Evolutionary conservation across 1,140 invertebrate genomes (phyloP).

Genomic region (Calliopsis andreniformis): DNA sequence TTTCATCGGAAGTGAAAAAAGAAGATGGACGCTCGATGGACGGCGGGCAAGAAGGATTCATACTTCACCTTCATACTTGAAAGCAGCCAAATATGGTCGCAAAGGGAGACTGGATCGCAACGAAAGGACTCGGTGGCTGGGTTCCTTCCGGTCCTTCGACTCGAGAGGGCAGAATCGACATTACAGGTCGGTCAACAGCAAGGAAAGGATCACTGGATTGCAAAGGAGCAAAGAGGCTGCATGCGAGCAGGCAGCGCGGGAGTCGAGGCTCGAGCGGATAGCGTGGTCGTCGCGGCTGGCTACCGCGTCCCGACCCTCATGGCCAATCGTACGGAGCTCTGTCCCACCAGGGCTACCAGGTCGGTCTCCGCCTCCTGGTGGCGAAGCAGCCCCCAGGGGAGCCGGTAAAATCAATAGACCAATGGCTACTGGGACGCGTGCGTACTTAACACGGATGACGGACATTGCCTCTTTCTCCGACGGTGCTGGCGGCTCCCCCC

Average conservation of each 20-base stretch:
- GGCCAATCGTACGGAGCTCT: slow-evolving; percentile 21
- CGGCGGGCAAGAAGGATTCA: too few species aligned
- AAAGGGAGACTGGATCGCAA: too few species aligned
- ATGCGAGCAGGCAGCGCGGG: background rate
- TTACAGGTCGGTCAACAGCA: background rate
- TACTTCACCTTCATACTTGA: too few species aligned
- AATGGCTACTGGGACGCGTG: slow-evolving; percentile 74
- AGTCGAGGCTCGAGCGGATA: slow-evolving; percentile 10
- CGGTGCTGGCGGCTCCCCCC: slow-evolving; percentile 9
- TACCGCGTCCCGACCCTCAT: background rate
- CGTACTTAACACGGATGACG: slow-evolving; percentile 65
- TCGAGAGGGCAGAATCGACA: background rate
- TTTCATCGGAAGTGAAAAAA: too few species aligned
- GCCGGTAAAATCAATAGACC: slow-evolving; percentile 77
- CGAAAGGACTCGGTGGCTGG: background rate
- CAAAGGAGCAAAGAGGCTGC: slow-evolving; percentile 15
- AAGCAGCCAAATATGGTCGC: too few species aligned
- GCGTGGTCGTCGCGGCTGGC: slow-evolving; percentile 22
- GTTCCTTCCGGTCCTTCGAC: background rate
- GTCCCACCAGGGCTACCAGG: slow-evolving; percentile 21
- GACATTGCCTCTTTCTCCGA: slow-evolving; percentile 61
- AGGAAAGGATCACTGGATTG: background rate
- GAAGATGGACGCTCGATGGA: too few species aligned
- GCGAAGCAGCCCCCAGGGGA: slow-evolving; percentile 28
- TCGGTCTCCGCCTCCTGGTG: slow-evolving; percentile 35